phyloP scores from a whole-genome alignment of 2,797 vertebrate genomes.

The Vespertilio murinus region DNA sequence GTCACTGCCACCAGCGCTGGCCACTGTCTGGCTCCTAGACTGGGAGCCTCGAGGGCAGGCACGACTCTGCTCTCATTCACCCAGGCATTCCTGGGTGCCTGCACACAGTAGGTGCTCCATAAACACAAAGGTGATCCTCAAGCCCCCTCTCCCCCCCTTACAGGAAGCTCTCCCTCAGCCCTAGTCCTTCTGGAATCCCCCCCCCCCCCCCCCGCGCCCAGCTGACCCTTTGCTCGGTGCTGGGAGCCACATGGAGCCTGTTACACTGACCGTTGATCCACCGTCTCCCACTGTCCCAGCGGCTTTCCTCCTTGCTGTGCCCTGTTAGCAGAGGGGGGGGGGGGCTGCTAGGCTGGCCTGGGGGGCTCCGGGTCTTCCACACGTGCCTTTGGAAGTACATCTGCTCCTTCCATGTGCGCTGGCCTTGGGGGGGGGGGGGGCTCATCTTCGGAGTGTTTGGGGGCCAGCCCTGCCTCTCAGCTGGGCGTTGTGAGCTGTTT shows the following conservation, averaged over 20 bases:
- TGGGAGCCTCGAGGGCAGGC: background rate
- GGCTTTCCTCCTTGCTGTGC: background rate
- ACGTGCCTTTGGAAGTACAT: background rate
- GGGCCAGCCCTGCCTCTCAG: background rate
- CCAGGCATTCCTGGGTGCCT: background rate
- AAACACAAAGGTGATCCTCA: background rate
- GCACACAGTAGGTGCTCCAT: too few relatives aligned
- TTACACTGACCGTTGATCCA: accelerated
- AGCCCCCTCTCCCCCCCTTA: accelerated
- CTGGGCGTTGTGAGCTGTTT: background rate
- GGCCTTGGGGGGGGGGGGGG: background rate
- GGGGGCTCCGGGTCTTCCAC: accelerated
- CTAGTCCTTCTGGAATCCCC: background rate
- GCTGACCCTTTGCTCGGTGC: accelerated
- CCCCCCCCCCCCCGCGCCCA: background rate
- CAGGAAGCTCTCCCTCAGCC: accelerated
- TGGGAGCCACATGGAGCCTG: accelerated
- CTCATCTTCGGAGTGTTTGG: background rate
- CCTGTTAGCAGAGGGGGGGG: background rate
- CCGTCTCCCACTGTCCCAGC: background rate
- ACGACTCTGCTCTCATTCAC: background rate
- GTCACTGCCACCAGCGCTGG: background rate
- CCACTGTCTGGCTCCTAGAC: background rate
- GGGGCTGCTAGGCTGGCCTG: background rate
- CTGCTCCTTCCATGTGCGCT: background rate